These are phyloP conservation scores for Cygnus atratus DNA, from an alignment of 2,113 vertebrate species.

Conservation along the genomic window DNA sequence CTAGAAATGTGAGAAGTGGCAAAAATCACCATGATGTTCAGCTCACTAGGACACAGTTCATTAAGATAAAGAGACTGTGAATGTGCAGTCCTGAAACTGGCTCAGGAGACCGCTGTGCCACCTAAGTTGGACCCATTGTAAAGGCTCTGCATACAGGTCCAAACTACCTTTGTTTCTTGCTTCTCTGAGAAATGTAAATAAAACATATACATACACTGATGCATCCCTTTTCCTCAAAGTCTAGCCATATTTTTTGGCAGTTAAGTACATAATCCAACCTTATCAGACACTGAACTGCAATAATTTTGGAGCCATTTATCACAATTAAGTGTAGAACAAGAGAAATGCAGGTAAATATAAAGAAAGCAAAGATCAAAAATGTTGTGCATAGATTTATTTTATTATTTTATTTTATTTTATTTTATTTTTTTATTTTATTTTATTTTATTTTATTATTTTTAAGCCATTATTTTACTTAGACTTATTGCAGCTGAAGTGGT, in stretches of 20 bases:
- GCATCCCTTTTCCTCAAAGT: background rate
- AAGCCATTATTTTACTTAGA: background rate
- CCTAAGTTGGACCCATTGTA: background rate
- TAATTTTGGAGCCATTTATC: background rate
- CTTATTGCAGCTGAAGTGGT: background rate
- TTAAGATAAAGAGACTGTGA: background rate
- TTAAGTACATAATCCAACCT: background rate
- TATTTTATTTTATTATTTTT: too few relatives aligned
- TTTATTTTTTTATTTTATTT: background rate
- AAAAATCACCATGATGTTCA: constrained; percentile 17
- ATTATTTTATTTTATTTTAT: background rate
- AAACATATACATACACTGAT: background rate
- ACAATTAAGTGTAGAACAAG: background rate
- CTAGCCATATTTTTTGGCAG: background rate
- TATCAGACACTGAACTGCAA: background rate
- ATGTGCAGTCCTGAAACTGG: background rate
- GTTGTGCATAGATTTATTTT: background rate
- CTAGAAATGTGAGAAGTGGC: constrained; percentile 49
- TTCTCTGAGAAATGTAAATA: background rate
- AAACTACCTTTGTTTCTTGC: background rate
- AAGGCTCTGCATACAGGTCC: background rate
- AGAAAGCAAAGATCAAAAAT: background rate
- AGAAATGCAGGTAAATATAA: background rate
- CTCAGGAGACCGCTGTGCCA: background rate
- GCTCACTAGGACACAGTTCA: background rate